These are phyloP conservation scores for Pipistrellus pygmaeus DNA, from an alignment of 2,797 vertebrate genomes.

Conservation along the genomic window DNA sequence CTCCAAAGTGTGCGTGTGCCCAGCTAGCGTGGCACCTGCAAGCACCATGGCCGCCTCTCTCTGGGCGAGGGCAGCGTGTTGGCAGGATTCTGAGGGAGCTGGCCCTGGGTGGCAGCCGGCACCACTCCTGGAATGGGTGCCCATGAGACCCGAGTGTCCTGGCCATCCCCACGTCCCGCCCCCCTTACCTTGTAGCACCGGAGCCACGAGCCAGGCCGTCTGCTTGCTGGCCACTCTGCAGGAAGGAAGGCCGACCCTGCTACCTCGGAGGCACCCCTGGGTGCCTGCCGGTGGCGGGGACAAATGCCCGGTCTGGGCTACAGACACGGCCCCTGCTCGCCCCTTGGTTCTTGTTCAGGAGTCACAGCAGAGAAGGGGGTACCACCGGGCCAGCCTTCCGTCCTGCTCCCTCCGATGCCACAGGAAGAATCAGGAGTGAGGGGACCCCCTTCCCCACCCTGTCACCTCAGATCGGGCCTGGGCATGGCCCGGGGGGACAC, in stretches of 20 bases:
- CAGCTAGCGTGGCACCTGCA: neutral
- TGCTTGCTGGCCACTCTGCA: neutral
- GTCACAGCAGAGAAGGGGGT: neutral
- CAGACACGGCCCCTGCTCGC: neutral
- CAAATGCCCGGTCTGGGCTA: neutral
- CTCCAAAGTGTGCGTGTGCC: neutral
- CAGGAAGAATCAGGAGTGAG: neutral
- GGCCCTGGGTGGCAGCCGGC: fast-evolving
- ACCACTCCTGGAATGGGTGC: neutral
- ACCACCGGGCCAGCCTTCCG: fast-evolving
- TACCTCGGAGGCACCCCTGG: neutral
- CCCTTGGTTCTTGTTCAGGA: neutral
- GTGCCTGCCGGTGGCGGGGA: neutral
- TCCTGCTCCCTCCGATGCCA: neutral
- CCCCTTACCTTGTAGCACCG: neutral
- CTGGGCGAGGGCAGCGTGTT: neutral
- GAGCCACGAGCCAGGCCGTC: neutral
- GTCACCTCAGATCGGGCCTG: neutral
- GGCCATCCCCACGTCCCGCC: no score
- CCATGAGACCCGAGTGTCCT: neutral
- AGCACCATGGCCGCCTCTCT: fast-evolving
- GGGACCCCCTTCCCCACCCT: neutral
- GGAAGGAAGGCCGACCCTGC: neutral
- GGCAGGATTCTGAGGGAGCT: neutral
- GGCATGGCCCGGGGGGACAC: neutral